phyloP scores from a whole-genome alignment of 92 coral and sea anemone genomes.

The Parazoanthus darwini region DNA sequence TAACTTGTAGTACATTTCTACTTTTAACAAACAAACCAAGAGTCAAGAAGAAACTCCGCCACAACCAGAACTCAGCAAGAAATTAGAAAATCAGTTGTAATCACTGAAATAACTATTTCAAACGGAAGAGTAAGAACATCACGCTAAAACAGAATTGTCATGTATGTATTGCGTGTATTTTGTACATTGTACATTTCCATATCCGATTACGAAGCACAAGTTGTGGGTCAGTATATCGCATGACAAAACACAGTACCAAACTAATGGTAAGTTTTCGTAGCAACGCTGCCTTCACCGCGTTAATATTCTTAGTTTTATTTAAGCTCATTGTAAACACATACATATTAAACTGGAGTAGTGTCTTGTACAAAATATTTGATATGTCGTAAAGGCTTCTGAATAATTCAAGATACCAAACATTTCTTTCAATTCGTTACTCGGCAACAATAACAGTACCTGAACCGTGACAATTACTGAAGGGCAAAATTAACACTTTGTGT shows the following conservation, averaged over 20 bases:
- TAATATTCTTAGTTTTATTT: neutral
- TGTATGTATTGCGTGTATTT: neutral
- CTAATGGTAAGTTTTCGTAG: neutral
- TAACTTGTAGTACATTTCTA: neutral
- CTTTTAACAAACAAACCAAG: neutral
- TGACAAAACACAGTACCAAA: neutral
- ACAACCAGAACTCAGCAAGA: neutral
- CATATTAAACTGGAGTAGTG: neutral
- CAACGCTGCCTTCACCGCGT: neutral
- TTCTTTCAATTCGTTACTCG: conserved; percentile 3
- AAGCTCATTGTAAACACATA: neutral
- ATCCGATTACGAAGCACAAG: neutral
- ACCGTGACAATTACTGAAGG: neutral
- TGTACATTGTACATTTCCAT: neutral
- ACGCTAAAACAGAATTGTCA: no score
- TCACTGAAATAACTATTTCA: no score
- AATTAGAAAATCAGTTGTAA: neutral
- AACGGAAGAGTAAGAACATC: neutral
- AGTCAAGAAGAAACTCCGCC: neutral
- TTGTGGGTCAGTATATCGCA: neutral
- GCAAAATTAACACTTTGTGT: neutral
- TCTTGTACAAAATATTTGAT: neutral
- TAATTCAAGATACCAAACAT: conserved; percentile 19
- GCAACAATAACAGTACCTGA: neutral
- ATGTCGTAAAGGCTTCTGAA: neutral